A percentile compares a stretch with the other conserved stretches of the same genome.
These are phyloP conservation scores for Apamea anceps DNA, from an alignment of 2,888 invertebrate genomes.

Conservation along the genomic window DNA sequence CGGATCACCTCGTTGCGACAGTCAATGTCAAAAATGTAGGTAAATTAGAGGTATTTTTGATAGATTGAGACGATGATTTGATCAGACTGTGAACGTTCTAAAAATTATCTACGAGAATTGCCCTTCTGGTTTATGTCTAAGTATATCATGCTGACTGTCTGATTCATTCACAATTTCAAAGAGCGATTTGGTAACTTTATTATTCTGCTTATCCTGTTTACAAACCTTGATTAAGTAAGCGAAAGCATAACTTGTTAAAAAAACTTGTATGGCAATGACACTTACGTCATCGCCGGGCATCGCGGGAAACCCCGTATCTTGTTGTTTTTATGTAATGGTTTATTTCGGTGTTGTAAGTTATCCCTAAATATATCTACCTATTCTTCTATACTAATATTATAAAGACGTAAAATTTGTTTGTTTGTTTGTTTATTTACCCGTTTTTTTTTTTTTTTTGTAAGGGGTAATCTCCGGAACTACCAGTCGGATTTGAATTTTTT, in stretches of 20 bases:
- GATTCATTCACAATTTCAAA: slow-evolving; percentile 4
- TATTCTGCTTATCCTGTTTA: slow-evolving; percentile 36
- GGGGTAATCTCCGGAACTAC: too few species aligned
- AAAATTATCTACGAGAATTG: too few species aligned
- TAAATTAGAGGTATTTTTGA: background rate
- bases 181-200: slow-evolving; percentile 16
- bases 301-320: slow-evolving; percentile 34
- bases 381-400: too few species aligned
- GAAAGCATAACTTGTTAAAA: slow-evolving; percentile 38
- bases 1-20: too few species aligned
- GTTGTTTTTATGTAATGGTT: background rate
- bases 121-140: background rate
- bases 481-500: too few species aligned
- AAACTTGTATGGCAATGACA: slow-evolving; percentile 8
- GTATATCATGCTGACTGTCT: background rate
- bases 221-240: slow-evolving; percentile 37
- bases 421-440: too few species aligned
- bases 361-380: too few species aligned
- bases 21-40: background rate
- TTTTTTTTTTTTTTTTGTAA: too few species aligned
- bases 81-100: too few species aligned
- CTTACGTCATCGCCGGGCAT: slow-evolving; percentile 29
- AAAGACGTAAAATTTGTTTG: too few species aligned
- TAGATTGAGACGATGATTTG: too few species aligned
- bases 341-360: background rate